Evolutionary conservation across 30 jellyfish, hydroid and myxozoan genomes (phyloP).

Genomic region (Phacellophora camtschatica): DNA sequence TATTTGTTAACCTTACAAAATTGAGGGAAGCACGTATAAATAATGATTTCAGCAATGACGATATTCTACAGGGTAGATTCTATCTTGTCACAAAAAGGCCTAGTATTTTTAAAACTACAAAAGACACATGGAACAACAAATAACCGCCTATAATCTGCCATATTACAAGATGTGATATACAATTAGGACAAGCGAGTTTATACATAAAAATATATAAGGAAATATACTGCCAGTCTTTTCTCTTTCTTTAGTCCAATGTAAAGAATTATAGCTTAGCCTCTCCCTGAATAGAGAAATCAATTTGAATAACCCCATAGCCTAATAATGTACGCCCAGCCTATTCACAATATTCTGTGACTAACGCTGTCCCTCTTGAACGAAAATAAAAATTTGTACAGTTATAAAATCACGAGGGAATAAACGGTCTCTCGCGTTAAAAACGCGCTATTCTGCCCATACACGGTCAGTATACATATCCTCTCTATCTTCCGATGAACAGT

Average conservation of each 20-base stretch:
- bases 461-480: too few species aligned
- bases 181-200: constrained; percentile 74
- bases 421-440: constrained; percentile 46
- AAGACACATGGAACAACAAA: constrained; percentile 49
- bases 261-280: constrained; percentile 63
- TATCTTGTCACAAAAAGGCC: constrained; percentile 60
- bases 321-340: background rate
- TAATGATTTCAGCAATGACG: too few species aligned
- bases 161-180: constrained; percentile 75
- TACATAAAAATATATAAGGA: constrained; percentile 67
- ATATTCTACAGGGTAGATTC: background rate
- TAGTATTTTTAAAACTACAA: constrained; percentile 52
- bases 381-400: constrained; percentile 71
- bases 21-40: too few species aligned
- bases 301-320: constrained; percentile 23
- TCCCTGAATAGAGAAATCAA: constrained; percentile 57
- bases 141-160: constrained; percentile 59
- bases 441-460: too few species aligned
- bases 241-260: constrained; percentile 60
- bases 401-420: constrained; percentile 75
- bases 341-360: constrained; percentile 55
- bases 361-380: constrained; percentile 72
- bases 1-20: too few species aligned
- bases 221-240: constrained; percentile 2
- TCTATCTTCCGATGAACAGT: background rate